Conservation (phyloP, 2,888 invertebrate species). For the Megastigmus dorsalis region DNA sequence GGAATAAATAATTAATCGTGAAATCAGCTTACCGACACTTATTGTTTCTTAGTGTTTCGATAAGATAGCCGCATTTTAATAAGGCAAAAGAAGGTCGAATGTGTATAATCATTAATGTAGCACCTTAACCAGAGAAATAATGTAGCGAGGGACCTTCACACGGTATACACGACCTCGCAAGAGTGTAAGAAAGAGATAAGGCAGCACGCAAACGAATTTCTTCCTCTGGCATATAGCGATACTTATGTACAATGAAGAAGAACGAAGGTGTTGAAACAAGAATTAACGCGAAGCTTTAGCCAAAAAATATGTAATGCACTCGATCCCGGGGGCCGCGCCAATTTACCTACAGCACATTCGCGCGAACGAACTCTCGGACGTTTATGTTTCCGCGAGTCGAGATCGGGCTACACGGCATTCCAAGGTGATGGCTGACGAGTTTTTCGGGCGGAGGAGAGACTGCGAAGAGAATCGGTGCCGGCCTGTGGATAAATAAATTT, state of each 20-base stretch:
- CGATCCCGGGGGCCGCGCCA: conserved; percentile 7
- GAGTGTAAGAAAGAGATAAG: too few species aligned
- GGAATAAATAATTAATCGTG: too few species aligned
- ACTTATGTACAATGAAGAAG: neutral
- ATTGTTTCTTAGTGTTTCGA: conserved; percentile 2
- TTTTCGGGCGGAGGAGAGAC: too few species aligned
- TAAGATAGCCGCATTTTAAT: conserved; percentile 15
- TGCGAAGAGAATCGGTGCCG: too few species aligned
- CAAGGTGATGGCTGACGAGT: conserved; percentile 28
- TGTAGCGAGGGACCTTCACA: neutral
- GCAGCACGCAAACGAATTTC: too few species aligned
- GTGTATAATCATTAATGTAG: neutral
- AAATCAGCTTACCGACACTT: neutral
- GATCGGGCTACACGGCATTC: conserved; percentile 3
- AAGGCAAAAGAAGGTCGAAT: conserved; percentile 2
- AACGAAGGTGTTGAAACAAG: conserved; percentile 59
- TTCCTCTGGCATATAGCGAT: too few species aligned
- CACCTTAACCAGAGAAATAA: conserved; percentile 16
- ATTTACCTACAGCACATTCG: conserved; percentile 41
- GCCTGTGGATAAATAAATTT: too few species aligned
- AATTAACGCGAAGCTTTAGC: conserved; percentile 56
- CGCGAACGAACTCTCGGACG: neutral
- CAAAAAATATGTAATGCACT: conserved; percentile 56
- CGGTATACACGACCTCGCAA: neutral
- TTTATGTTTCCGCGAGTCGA: neutral